phyloP scores from a whole-genome alignment of 1,140 invertebrate genomes.

The Gryllus bimaculatus region DNA sequence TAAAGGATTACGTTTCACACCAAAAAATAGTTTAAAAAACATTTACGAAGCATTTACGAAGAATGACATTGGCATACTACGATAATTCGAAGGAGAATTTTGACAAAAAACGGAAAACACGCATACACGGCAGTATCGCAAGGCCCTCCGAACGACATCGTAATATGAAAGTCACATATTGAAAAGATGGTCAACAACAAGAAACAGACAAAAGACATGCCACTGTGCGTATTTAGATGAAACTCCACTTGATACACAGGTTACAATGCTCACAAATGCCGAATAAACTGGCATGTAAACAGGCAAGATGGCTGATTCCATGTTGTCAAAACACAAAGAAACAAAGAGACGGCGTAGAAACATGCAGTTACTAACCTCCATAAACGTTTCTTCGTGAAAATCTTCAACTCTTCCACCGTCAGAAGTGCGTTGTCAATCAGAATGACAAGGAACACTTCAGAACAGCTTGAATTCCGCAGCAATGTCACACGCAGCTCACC shows the following conservation, averaged over 20 bases:
- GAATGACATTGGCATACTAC: too few species aligned
- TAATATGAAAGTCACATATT: too few species aligned
- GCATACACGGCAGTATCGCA: too few species aligned
- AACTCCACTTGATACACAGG: too few species aligned
- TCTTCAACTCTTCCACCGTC: neutral
- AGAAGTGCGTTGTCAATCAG: neutral
- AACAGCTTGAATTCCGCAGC: neutral
- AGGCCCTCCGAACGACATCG: too few species aligned
- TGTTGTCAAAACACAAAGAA: constrained; percentile 5
- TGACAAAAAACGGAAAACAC: too few species aligned
- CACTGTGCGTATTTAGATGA: too few species aligned
- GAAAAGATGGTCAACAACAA: neutral
- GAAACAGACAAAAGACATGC: neutral
- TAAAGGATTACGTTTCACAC: too few species aligned
- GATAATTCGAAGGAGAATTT: too few species aligned
- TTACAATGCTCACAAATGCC: neutral
- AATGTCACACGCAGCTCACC: neutral
- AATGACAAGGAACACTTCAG: neutral
- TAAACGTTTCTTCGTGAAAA: neutral
- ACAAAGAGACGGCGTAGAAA: neutral
- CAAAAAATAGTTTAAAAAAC: too few species aligned
- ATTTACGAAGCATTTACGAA: too few species aligned
- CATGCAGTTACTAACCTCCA: neutral
- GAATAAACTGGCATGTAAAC: neutral
- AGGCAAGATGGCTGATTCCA: neutral